Evolutionary conservation across 2,113 vertebrate species (phyloP), one percentile per base, ranked within the genome.

Genomic region (Numenius arquata): DNA sequence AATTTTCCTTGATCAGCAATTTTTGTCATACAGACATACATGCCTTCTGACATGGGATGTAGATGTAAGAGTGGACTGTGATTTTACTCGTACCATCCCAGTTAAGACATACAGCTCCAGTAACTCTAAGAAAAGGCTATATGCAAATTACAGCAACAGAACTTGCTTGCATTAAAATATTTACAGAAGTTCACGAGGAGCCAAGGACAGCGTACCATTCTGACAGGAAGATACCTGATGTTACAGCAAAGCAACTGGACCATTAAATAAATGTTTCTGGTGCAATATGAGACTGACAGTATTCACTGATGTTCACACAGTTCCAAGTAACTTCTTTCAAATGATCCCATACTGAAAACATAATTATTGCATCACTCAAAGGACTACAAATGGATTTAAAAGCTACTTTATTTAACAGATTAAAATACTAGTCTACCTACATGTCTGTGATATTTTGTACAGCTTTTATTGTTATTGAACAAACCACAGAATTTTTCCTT

Each of bases 361-460:
- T 8, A 93, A 86, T 21, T 70, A 71, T 15, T 85, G 21, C 77
- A 94, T 53, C 63, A 89, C 48, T 85, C 58, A 63, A 80, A 81
- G 41, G 56, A 87, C 48, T 78, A 84, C 11, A 78, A 34, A 62
- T 10, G 81, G 17, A 76, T 96, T 93, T 79, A 38, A 89, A 92
- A 91, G 40, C 9, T 43, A 15, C 62, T 96, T 93, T 96, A 97
- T 96, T 96, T 87, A 94, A 50, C 59, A 70, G 2, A 12, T 77
- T 82, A 76, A 87, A 89, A 82, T 41, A 79, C 5, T 11, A n/a
- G 29, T 26, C 38, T 92, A 56, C 30, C 30, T 75, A 63, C 14
- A 48, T 1, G 7, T 23, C 41, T 52, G 19, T 32, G 23, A 23
- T 47, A 52, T 71, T 85, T 59, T 75, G 40, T 65, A 85, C 52